Percentiles rank a stretch among this genome's conserved stretches.
phyloP scores from a whole-genome alignment of 2,113 vertebrate species.

The Pampusana beccarii region DNA sequence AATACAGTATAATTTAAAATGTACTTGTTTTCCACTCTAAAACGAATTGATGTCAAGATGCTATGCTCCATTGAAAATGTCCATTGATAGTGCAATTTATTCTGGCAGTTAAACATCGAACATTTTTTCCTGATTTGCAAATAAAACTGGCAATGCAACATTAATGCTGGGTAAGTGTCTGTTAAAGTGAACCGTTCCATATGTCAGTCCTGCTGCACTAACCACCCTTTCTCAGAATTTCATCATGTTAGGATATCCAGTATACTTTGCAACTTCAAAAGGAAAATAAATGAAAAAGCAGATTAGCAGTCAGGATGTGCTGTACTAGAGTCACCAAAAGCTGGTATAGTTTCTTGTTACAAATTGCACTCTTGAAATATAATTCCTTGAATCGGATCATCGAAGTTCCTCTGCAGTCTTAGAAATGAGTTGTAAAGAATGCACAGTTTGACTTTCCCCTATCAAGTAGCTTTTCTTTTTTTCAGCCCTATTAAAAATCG shows the following conservation, averaged over 20 bases:
- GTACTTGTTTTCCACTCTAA: conserved; percentile 22
- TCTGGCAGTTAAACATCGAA: conserved; percentile 24
- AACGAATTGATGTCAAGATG: background rate
- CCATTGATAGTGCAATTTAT: conserved; percentile 49
- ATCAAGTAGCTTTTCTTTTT: background rate
- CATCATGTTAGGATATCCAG: background rate
- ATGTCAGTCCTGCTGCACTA: background rate
- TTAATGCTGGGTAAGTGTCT: conserved; percentile 15
- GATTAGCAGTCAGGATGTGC: background rate
- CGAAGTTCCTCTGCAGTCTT: background rate
- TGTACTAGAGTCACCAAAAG: background rate
- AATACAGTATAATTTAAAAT: background rate
- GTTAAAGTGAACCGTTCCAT: background rate
- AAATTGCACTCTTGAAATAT: background rate
- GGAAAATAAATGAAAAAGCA: background rate
- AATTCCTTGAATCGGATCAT: background rate
- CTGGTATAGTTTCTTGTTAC: background rate
- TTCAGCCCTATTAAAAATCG: background rate
- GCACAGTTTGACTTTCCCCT: background rate
- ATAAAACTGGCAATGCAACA: background rate
- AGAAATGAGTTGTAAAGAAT: background rate
- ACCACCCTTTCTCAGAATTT: background rate
- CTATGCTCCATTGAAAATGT: background rate
- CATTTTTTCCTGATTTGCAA: conserved; percentile 10
- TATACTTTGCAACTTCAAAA: background rate